Percentiles rank a stretch among this genome's conserved stretches.
Conservation (phyloP, 2,797 vertebrate genomes). For the Oophaga sylvatica region DNA sequence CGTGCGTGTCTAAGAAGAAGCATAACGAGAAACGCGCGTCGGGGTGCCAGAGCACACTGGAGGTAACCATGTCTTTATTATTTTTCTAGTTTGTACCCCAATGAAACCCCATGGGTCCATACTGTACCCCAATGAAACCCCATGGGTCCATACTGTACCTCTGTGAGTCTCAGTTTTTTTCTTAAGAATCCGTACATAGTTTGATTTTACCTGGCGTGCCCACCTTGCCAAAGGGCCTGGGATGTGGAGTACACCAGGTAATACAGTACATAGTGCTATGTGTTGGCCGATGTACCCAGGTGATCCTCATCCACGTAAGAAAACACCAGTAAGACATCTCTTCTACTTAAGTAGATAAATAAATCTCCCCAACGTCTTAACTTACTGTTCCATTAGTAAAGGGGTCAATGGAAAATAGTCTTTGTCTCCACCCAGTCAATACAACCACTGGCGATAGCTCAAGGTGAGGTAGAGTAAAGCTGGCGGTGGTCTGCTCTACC, state of each 20-base stretch:
- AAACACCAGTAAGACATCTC: neutral
- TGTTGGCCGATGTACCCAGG: neutral
- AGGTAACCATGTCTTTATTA: too few relatives aligned
- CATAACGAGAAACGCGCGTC: too few relatives aligned
- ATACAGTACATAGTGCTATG: neutral
- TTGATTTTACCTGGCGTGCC: too few relatives aligned
- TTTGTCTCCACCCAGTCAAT: neutral
- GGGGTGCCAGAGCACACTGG: too few relatives aligned
- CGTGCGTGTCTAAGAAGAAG: too few relatives aligned
- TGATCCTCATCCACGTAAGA: neutral
- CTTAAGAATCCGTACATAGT: too few relatives aligned
- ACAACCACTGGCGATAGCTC: slow-evolving; percentile 2
- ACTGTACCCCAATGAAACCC: neutral
- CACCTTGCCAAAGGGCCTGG: too few relatives aligned
- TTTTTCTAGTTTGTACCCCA: too few relatives aligned
- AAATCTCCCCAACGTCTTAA: neutral
- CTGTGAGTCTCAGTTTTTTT: neutral
- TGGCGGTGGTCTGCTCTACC: neutral
- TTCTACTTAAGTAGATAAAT: neutral
- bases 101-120: neutral
- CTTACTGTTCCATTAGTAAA: slow-evolving; percentile 7
- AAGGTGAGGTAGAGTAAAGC: neutral
- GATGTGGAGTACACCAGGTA: neutral
- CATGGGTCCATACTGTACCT: neutral
- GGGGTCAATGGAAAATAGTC: neutral